Evolutionary conservation across 2,888 invertebrate genomes (phyloP).

Genomic region (Platycheirus rosarum): DNA sequence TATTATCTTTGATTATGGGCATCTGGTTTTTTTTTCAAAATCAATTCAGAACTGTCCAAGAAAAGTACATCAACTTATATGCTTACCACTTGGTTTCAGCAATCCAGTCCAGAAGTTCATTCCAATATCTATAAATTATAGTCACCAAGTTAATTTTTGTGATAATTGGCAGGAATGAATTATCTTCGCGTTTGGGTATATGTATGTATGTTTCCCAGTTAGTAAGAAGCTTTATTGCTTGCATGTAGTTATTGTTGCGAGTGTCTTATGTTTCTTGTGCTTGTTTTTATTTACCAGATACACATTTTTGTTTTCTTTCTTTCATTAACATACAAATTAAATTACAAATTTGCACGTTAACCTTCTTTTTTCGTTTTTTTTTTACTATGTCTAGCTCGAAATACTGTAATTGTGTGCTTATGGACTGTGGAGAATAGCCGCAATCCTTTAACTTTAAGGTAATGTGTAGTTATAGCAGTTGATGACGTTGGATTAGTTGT

Average conservation of each 20-base stretch:
- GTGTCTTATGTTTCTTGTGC: conserved; percentile 37
- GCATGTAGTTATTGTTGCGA: conserved; percentile 61
- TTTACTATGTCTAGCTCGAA: not conserved
- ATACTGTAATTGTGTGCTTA: conserved; percentile 18
- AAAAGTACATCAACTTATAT: conserved; percentile 50
- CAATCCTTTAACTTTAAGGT: conserved; percentile 14
- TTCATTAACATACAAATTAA: conserved; percentile 73
- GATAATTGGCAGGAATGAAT: conserved; percentile 68
- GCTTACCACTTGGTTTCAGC: conserved; percentile 42
- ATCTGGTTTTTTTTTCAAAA: too few species aligned
- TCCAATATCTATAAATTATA: conserved; percentile 65
- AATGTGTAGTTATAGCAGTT: not conserved
- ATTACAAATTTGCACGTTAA: conserved; percentile 74
- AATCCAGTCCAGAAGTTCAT: conserved; percentile 54
- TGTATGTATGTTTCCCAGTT: conserved; percentile 44
- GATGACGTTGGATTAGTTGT: not conserved
- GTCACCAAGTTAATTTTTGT: conserved; percentile 65
- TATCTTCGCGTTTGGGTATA: conserved; percentile 40
- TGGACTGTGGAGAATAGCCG: conserved; percentile 26
- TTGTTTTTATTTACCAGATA: conserved; percentile 57
- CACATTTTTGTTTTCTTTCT: conserved; percentile 67
- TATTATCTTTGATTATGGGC: too few species aligned
- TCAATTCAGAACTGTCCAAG: conserved; percentile 19
- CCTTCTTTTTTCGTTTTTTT: conserved; percentile 67
- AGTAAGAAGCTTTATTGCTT: conserved; percentile 54